Evolutionary conservation across 2,888 invertebrate genomes (phyloP), one percentile per base, ranked within the genome.

Genomic region (Gryllus longicercus): DNA sequence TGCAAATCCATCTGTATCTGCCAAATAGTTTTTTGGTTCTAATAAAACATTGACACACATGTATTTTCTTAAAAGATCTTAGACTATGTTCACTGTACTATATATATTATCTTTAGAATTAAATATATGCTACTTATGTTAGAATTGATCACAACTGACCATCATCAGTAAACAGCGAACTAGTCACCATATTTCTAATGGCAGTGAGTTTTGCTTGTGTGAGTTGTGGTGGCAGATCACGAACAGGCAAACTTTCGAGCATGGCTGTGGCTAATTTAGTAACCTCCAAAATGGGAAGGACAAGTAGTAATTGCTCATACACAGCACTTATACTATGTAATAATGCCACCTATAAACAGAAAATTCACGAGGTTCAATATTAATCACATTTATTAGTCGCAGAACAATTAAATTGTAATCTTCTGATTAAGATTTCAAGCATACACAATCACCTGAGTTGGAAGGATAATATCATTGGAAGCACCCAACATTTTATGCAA

Each of bases 291-390:
- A 93, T 91, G 21, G 86, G 85, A 79, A 88, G 82, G 16, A 90
- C 87, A 81, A 86, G 85, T 51, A 87, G 91, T 2, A 97, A 90
- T 84, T 96, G 95, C 82, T 94, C 94, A 85, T 95, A 94, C 1
- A 96, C 95, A 51, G 94, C 92, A 50, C 95, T 93, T 85, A 96
- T 93, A 11, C 96, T 94, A 81, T 93, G 91, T 83, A 97, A 89
- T 74, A 97, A 86, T 0, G 95, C 94, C 83, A 95, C 93, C 92
- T 95, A 88, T 0, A 85, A 38, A 38, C 8, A 38, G 38, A 38
- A 38, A 38, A 38, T 63, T 63, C n/a, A 63, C 12, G 0, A 16
- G n/a, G 38, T 38, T 38, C 11, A 14, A 63, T 63, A 12, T 63
- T n/a, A 63, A 63, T 38, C 8, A 8, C 8, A n/a, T 25, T 81